Conservation (phyloP, 2,113 vertebrate species). For the Plotosus lineatus region DNA sequence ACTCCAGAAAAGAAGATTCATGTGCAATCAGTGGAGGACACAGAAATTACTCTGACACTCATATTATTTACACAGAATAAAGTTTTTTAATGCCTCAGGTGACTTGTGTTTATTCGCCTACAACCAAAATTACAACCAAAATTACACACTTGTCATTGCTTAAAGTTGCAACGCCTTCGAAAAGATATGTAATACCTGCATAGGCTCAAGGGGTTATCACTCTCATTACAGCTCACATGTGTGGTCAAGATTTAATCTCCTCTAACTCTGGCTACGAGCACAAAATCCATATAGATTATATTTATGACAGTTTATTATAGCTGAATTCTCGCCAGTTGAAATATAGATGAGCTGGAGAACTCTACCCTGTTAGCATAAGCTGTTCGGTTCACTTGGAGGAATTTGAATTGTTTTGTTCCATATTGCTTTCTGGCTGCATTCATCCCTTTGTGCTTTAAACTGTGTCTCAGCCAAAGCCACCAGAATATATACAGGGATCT, state of each 20-base stretch:
- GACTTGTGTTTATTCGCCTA: neutral
- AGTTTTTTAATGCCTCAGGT: neutral
- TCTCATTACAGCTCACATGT: neutral
- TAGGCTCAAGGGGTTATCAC: slow-evolving; percentile 16
- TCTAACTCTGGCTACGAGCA: slow-evolving; percentile 19
- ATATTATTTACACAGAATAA: neutral
- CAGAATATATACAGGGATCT: too few species aligned
- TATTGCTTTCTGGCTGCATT: neutral
- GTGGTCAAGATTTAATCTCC: slow-evolving; percentile 14
- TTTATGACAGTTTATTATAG: slow-evolving; percentile 37
- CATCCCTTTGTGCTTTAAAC: neutral
- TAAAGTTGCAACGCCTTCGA: neutral
- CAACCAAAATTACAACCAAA: too few species aligned
- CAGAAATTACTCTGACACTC: neutral
- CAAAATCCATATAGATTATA: slow-evolving; percentile 44
- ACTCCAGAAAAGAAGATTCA: neutral
- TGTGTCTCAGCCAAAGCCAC: slow-evolving; percentile 8
- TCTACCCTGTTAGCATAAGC: slow-evolving; percentile 22
- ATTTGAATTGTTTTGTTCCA: neutral
- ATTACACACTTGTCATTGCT: neutral
- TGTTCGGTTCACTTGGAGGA: neutral
- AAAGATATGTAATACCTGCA: slow-evolving; percentile 19
- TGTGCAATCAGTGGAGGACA: neutral
- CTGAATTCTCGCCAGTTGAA: slow-evolving; percentile 27
- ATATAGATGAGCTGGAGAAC: slow-evolving; percentile 43